Evolutionary conservation across 2,113 vertebrate species (phyloP).

Genomic region (Oostethus manadensis): DNA sequence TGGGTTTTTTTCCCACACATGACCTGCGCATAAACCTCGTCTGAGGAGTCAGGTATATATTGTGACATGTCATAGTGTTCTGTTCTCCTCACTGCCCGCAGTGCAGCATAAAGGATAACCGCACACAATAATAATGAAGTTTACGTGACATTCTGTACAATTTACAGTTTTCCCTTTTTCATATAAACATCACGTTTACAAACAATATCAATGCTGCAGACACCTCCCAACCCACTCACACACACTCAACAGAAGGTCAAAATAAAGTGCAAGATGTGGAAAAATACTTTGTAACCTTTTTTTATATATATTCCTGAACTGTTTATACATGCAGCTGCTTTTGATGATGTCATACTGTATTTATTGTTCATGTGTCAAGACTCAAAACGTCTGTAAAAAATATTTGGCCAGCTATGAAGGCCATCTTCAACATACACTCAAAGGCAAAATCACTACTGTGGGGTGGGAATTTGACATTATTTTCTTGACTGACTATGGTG

Average conservation of each 20-base stretch:
- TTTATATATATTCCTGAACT: slow-evolving; percentile 3
- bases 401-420: too few species aligned
- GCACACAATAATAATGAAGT: slow-evolving; percentile 35
- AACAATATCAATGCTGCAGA: slow-evolving; percentile 22
- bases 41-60: slow-evolving; percentile 40
- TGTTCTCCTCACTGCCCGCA: slow-evolving; percentile 59
- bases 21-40: slow-evolving; percentile 55
- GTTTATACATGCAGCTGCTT: slow-evolving; percentile 1
- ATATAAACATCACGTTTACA: slow-evolving; percentile 29
- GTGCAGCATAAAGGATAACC: slow-evolving; percentile 49
- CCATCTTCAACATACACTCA: too few species aligned
- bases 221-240: slow-evolving; percentile 33
- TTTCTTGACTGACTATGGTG: too few species aligned
- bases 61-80: slow-evolving; percentile 47
- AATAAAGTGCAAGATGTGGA: slow-evolving; percentile 33
- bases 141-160: slow-evolving; percentile 41
- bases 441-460: too few species aligned
- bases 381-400: not conserved
- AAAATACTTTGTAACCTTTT: slow-evolving; percentile 21
- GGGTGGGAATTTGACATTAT: too few species aligned
- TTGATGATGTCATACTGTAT: slow-evolving; percentile 18
- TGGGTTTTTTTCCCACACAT: slow-evolving; percentile 31
- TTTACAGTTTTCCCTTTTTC: slow-evolving; percentile 43
- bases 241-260: slow-evolving; percentile 28
- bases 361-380: not conserved